Evolutionary conservation across 2,888 invertebrate species (phyloP), one percentile per base, ranked within the genome.

Genomic region (Maniola hyperantus): DNA sequence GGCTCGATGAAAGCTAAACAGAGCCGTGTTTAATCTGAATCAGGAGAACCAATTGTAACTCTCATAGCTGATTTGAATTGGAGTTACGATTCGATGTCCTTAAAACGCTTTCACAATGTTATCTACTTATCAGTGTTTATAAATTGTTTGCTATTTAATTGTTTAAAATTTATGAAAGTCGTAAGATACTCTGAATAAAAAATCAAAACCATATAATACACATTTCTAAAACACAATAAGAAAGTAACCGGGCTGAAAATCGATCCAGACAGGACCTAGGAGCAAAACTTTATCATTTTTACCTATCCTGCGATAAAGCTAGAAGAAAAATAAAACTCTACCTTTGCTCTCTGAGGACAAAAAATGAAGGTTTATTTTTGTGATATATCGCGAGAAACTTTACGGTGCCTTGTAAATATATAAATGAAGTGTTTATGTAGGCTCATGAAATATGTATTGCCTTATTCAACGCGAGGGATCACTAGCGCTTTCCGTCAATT

Each of bases 401-500:
- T 64, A 64, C 39, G 61, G 42, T 39, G 36, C 34, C 57, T 59
- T 53, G 51, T 67, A 67, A 57, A 63, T 61, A 58, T 42, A 62
- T 68, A 63, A 66, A 67, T 62, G 58, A 67, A 65, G 65, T 70
- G 67, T 70, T 70, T 67, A 70, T 70, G 62, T 67, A 65, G 61
- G 65, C 54, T 70, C 65, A 70, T 70, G 82, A 83, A 85, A 85
- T 84, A 84, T 84, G 81, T 84, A 83, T 85, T 80, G 80, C 78
- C 78, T 77, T 79, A 82, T 82, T 81, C 81, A 77, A 79, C 74
- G 79, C 79, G 76, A 81, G 57, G 20, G 80, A 82, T 84, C 79
- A 79, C 83, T 79, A 81, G 83, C 77, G 83, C 84, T 84, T 85
- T 80, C 80, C 83, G 76, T 77, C 82, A 86, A 85, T 85, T 84